Evolutionary conservation across 2,113 vertebrate species (phyloP).

Genomic region (Isichthys henryi): DNA sequence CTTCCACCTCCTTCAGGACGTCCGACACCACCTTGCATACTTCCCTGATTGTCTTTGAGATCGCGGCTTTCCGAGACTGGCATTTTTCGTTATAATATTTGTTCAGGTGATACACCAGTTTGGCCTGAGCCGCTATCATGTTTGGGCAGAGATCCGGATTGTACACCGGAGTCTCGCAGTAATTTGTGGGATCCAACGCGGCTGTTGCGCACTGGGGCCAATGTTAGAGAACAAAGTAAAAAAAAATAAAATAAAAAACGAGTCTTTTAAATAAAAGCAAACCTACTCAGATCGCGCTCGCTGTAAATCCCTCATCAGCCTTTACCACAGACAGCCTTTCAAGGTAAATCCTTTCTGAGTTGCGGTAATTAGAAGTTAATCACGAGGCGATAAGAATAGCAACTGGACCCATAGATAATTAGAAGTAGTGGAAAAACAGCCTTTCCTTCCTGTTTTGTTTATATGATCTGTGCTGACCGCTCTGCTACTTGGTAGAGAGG

Average conservation of each 20-base stretch:
- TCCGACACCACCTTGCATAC: slow-evolving; percentile 98
- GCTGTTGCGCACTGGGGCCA: slow-evolving; percentile 92
- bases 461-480: slow-evolving; percentile 54
- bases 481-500: slow-evolving; percentile 50
- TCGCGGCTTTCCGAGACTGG: slow-evolving; percentile 90
- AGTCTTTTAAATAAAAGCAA: slow-evolving; percentile 36
- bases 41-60: slow-evolving; percentile 94
- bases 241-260: slow-evolving; percentile 41
- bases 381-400: slow-evolving; percentile 54
- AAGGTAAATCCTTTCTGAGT: slow-evolving; percentile 35
- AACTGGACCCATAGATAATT: slow-evolving; percentile 49
- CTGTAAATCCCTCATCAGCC: slow-evolving; percentile 40
- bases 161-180: slow-evolving; percentile 99
- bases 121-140: slow-evolving; percentile 99
- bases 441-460: slow-evolving; percentile 41
- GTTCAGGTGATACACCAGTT: slow-evolving; percentile 97
- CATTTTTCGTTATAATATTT: slow-evolving; percentile 99
- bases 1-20: slow-evolving; percentile 96
- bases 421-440: slow-evolving; percentile 57
- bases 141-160: slow-evolving; percentile 99
- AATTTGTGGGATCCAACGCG: slow-evolving; percentile 99
- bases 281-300: slow-evolving; percentile 52
- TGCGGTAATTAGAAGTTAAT: slow-evolving; percentile 57
- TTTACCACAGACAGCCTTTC: slow-evolving; percentile 26
- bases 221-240: slow-evolving; percentile 78